A percentile compares a stretch with the other conserved stretches of the same genome.
phyloP scores from a whole-genome alignment of 2,797 vertebrate species.

The Enteromius trimaculatus region DNA sequence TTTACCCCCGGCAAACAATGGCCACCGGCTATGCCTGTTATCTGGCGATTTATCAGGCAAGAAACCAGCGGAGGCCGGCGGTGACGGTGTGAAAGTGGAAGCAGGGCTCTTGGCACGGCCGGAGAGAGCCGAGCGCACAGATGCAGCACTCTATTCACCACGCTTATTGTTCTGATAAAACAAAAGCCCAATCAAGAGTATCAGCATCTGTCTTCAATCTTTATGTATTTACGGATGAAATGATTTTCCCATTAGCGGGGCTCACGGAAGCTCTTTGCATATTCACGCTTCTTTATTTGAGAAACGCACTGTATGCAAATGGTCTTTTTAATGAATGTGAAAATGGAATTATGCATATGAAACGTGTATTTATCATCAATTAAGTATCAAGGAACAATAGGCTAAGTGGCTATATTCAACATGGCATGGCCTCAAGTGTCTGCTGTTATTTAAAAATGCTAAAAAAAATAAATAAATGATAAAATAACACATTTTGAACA shows the following conservation, averaged over 20 bases:
- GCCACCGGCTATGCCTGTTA: constrained; percentile 84
- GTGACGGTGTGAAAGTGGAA: constrained; percentile 56
- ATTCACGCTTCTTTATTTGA: background rate
- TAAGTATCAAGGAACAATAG: background rate
- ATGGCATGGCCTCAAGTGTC: background rate
- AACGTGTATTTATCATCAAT: background rate
- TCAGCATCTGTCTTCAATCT: constrained; percentile 40
- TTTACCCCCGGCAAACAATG: constrained; percentile 85
- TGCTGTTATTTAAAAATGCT: background rate
- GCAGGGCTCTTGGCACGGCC: constrained; percentile 72
- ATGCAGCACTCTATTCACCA: constrained; percentile 65
- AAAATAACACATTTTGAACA: background rate
- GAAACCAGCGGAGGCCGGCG: constrained; percentile 46
- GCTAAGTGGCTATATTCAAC: background rate
- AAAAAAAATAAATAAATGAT: background rate
- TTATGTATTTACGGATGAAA: constrained; percentile 33
- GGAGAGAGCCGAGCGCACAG: constrained; percentile 56
- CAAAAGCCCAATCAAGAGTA: constrained; percentile 36
- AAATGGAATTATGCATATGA: background rate
- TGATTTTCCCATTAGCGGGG: constrained; percentile 35
- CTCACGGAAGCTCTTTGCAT: background rate
- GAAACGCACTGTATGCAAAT: background rate
- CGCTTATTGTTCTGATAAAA: constrained; percentile 54
- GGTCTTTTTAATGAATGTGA: background rate
- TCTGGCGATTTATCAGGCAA: constrained; percentile 81